Base-by-base conservation (phyloP, 2,888 invertebrate genomes). In the Melanotus villosus region DNA sequence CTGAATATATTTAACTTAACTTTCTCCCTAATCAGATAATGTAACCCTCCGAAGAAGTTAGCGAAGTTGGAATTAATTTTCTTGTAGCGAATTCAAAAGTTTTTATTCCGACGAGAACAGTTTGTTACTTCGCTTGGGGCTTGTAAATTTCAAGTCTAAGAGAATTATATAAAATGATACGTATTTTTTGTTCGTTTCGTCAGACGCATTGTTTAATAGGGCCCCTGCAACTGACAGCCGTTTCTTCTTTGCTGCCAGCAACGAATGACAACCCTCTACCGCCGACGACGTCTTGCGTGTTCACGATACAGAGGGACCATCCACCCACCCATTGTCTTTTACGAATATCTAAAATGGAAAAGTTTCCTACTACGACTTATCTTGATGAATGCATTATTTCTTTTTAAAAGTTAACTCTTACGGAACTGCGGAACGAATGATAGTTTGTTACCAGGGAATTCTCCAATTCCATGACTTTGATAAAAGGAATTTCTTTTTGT, bases 171-270 rank as follows among this genome's bases (percentile, higher is more conserved):
- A 70, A 65, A 66, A 66, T 50, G 70, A 63, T 70, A 34, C 23
- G 45, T 32, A 70, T 64, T 70, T 60, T 62, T 69, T 65, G 56
- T 66, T 66, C 62, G 43, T 70, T 66, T 70, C 47, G 62, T 66
- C 69, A 70, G 54, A 60, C 38, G 71, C 73, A 73, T 74, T 75
- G 72, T 74, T 75, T 75, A 75, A 75, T 75, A 66, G 73, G 73
- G 63, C 47, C 56, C n/a, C 69, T 75, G 75, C 60, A 30, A 70
- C 65, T 75, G 75, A 75, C 75, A 73, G 72, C 65, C 72, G 72
- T 72, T 71, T 68, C 58, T 65, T 68, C 23, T 21, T 30, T 26
- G 38, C 54, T 69, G 60, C 50, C 60, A 70, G 38, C 65, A 57
- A 23, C 60, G 64, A 65, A 68, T 65, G 69, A 69, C 69, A 62